These are phyloP conservation scores for Hirundo rustica DNA, from an alignment of 2,797 vertebrate species.

Conservation along the genomic window DNA sequence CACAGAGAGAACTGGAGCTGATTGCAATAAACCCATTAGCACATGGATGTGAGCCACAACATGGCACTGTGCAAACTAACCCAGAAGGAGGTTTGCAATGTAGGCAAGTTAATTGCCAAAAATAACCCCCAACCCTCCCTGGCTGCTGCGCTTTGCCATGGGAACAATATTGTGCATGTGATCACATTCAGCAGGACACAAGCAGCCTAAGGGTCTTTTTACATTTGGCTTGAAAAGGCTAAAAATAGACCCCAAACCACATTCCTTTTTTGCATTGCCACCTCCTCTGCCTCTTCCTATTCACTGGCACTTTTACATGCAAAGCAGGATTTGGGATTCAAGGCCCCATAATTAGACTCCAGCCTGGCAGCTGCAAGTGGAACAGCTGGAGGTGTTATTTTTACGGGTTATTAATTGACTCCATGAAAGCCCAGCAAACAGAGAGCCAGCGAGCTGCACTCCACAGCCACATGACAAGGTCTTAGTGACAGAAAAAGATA, in stretches of 20 bases:
- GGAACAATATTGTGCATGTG: neutral
- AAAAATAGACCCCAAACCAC: slow-evolving; percentile 42
- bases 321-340: neutral
- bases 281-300: neutral
- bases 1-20: neutral
- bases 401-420: slow-evolving; percentile 38
- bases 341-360: slow-evolving; percentile 12
- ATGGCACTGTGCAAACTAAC: neutral
- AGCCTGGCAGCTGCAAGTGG: neutral
- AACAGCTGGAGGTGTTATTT: slow-evolving; percentile 52
- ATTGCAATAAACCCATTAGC: neutral
- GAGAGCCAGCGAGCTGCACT: neutral
- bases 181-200: slow-evolving; percentile 43
- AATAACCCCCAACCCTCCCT: slow-evolving; percentile 10
- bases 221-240: slow-evolving; percentile 52
- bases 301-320: slow-evolving; percentile 11
- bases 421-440: slow-evolving; percentile 9
- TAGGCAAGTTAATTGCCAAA: slow-evolving; percentile 13
- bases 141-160: neutral
- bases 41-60: neutral
- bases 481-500: slow-evolving; percentile 36
- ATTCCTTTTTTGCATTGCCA: neutral
- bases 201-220: slow-evolving; percentile 32
- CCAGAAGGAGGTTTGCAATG: neutral
- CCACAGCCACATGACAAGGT: slow-evolving; percentile 14